Base-by-base conservation (phyloP, 2,113 vertebrate species). In the Saguinus midas region DNA sequence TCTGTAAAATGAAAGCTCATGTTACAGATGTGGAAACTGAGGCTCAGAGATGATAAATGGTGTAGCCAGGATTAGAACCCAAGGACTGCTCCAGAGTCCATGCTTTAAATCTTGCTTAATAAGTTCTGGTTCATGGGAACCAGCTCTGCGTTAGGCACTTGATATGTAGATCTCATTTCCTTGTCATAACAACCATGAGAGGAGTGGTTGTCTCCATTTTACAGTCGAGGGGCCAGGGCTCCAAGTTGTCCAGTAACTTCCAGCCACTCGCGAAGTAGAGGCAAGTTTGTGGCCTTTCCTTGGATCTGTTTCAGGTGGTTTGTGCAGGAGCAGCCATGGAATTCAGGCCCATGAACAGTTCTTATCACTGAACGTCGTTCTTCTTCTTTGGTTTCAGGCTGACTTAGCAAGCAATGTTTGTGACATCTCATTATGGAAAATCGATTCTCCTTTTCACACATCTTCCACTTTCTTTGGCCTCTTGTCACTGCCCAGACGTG, bases 391-490 rank as follows among this genome's bases (percentile, higher is more conserved):
- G 32, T 35, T 96, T 79, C 73, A n/a, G 55, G 37, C 52, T 40
- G 92, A 89, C 58, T 91, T 93, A 43, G 58, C 21, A 73, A 73
- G 70, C 92, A 64, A 76, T 90, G 75, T 78, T 95, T 86, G 80
- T 95, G 50, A 21, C 37, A 64, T 72, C 37, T 91, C 58, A n/a
- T 61, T 78, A 50, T 82, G 66, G 82, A 86, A 93, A 96, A 96
- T 73, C 16, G 3, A 48, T 91, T 92, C 37, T 45, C 35, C 25
- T 64, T 52, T 95, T 97, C 35, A 58, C 80, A 92, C 40, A 64
- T 61, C n/a, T 61, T 86, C 79, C 86, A 23, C 50, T 91, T 64
- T 81, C 79, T 94, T 72, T 72, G 90, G 80, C 89, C 35, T 97
- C 81, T 55, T 85, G 48, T 81, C 73, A 91, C 35, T 96, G 23